Conservation (phyloP, 2,797 vertebrate species). For the Atherinosoma microstoma region DNA sequence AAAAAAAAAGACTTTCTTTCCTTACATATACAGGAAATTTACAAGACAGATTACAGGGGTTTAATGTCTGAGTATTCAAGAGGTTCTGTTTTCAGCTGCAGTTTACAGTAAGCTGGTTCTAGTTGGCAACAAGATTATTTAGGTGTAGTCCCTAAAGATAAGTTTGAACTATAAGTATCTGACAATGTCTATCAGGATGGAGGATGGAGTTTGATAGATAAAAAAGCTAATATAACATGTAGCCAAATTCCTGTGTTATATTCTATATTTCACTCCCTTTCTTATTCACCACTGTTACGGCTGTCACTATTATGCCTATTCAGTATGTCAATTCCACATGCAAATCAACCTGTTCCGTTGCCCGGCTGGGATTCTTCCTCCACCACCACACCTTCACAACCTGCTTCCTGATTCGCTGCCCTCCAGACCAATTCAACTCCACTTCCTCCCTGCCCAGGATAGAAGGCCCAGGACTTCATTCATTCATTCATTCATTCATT, state of each 20-base stretch:
- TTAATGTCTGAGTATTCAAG: slow-evolving; percentile 2
- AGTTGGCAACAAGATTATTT: not conserved
- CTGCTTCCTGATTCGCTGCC: no score
- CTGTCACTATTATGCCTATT: no score
- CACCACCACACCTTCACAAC: no score
- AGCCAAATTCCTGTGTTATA: not conserved
- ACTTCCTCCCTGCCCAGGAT: no score
- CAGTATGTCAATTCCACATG: no score
- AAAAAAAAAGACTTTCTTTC: not conserved
- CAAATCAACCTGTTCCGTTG: no score
- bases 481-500: no score
- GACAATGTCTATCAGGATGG: not conserved
- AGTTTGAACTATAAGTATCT: not conserved
- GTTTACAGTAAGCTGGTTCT: not conserved
- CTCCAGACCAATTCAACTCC: no score
- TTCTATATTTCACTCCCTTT: no score
- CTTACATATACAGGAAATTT: not conserved
- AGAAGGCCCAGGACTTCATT: no score
- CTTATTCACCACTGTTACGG: no score
- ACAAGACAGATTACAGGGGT: not conserved
- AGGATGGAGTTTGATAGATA: not conserved
- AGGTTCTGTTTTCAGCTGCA: not conserved
- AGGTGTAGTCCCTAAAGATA: not conserved
- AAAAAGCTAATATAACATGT: not conserved
- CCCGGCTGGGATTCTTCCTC: no score